Percentiles rank a stretch among this genome's conserved stretches.
phyloP scores from a whole-genome alignment of 2,113 vertebrate species.

The Butastur rufipennis region DNA sequence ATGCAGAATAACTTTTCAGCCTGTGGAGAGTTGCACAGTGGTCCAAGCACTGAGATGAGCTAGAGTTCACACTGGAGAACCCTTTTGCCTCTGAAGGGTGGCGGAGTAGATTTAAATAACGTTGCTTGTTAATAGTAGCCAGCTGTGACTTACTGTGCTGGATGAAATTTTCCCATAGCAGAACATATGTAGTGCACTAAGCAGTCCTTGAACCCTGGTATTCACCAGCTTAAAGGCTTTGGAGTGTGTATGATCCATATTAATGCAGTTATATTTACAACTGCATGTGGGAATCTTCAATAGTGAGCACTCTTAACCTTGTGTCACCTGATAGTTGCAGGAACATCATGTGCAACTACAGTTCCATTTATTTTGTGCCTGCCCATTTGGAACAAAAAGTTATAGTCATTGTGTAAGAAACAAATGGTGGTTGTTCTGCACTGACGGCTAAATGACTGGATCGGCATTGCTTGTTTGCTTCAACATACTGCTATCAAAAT shows the following conservation, averaged over 20 bases:
- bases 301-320: not conserved
- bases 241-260: not conserved
- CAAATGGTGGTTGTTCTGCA: not conserved
- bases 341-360: not conserved
- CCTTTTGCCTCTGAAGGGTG: accelerated
- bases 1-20: not conserved
- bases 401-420: not conserved
- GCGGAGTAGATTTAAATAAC: not conserved
- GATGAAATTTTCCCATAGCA: not conserved
- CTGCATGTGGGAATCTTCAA: not conserved
- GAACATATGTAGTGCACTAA: accelerated
- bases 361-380: not conserved
- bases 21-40: accelerated
- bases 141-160: not conserved
- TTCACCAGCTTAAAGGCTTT: not conserved
- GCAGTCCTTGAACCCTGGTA: not conserved
- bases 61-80: accelerated
- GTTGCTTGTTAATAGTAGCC: not conserved
- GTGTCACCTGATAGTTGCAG: not conserved
- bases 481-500: accelerated
- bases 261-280: not conserved
- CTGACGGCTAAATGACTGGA: not conserved
- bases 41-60: not conserved
- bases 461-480: not conserved
- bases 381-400: not conserved